Percentiles rank a stretch among this genome's conserved stretches.
Evolutionary conservation across 2,888 invertebrate species (phyloP).

Genomic region (Agrochola lychnidis): DNA sequence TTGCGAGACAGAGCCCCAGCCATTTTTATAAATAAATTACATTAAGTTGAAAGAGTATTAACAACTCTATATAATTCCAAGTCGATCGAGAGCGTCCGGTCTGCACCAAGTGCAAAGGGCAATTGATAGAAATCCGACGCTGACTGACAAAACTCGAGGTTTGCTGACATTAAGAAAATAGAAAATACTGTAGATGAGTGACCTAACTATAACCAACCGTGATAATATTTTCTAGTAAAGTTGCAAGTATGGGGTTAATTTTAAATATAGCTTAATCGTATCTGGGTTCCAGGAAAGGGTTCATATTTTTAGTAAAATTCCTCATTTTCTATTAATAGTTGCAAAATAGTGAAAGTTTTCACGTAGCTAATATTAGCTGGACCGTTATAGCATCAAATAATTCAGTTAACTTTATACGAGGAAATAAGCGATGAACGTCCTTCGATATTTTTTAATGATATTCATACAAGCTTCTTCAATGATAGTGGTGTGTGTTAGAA

Average conservation of each 20-base stretch:
- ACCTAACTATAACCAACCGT: not conserved
- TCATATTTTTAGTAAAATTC: not conserved
- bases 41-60: too few species aligned
- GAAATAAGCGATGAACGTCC: not conserved
- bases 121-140: too few species aligned
- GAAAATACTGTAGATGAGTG: too few species aligned
- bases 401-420: not conserved
- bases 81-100: too few species aligned
- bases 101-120: too few species aligned
- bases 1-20: too few species aligned
- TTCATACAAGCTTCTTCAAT: not conserved
- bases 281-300: not conserved
- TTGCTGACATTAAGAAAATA: too few species aligned
- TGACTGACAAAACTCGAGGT: too few species aligned
- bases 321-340: conserved; percentile 2
- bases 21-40: too few species aligned
- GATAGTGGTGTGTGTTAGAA: too few species aligned
- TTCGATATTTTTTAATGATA: not conserved
- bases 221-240: not conserved
- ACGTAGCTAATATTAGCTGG: not conserved
- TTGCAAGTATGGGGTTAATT: not conserved
- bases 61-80: too few species aligned
- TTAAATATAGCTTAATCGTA: conserved; percentile 1
- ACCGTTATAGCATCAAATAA: not conserved
- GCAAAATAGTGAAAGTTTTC: not conserved